Evolutionary conservation across 1,140 invertebrate genomes (phyloP).

Genomic region (Physella acuta): DNA sequence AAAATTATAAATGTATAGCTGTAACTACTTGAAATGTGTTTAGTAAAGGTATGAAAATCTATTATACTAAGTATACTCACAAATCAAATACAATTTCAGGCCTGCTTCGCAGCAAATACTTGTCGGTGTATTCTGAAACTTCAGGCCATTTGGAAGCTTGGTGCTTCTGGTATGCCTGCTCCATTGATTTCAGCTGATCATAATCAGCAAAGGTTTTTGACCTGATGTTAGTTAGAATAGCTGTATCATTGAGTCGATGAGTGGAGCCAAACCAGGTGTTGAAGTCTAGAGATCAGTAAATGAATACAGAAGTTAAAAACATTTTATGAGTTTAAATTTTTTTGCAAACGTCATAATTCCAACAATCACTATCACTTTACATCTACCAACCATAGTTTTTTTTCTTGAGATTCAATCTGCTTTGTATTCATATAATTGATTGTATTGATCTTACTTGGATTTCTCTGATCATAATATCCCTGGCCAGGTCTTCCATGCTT

Average conservation of each 20-base stretch:
- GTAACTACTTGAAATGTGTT: too few relatives aligned
- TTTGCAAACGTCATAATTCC: too few relatives aligned
- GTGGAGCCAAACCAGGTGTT: slow-evolving; percentile 56
- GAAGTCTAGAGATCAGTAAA: slow-evolving; percentile 31
- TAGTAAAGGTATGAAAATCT: too few relatives aligned
- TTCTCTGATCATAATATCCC: slow-evolving; percentile 54
- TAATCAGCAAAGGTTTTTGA: slow-evolving; percentile 52
- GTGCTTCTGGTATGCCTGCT: slow-evolving; percentile 26
- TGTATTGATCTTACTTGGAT: slow-evolving; percentile 51
- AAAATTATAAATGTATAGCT: too few relatives aligned
- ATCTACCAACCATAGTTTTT: too few relatives aligned
- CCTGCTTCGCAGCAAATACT: slow-evolving; percentile 39
- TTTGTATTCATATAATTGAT: too few relatives aligned
- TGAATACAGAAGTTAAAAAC: neutral
- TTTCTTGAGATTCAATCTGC: too few relatives aligned
- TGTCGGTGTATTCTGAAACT: slow-evolving; percentile 54
- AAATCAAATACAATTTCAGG: slow-evolving; percentile 35
- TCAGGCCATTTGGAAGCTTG: slow-evolving; percentile 40
- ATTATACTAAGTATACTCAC: slow-evolving; percentile 45
- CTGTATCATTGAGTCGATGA: slow-evolving; percentile 49
- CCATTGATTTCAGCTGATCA: slow-evolving; percentile 28
- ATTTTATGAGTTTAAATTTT: too few relatives aligned
- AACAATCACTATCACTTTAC: too few relatives aligned
- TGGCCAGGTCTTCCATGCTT: slow-evolving; percentile 54
- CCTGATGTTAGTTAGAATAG: slow-evolving; percentile 46